Evolutionary conservation across 2,113 vertebrate species (phyloP), one percentile per base, ranked within the genome.

Genomic region (Guaruba guarouba): DNA sequence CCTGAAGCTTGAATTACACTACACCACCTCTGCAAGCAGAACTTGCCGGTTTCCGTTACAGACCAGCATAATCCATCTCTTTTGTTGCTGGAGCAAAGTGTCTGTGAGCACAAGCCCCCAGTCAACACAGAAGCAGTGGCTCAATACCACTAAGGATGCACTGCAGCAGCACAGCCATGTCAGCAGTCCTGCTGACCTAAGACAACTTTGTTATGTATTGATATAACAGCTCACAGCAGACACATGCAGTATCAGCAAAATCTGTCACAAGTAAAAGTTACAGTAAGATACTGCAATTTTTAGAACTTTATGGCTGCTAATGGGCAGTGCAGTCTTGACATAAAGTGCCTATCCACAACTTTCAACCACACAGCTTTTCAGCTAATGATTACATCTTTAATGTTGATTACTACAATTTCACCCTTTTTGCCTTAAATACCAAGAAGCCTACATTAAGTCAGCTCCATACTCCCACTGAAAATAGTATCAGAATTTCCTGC

Each of bases 151-250:
- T 8, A 64, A 81, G 68, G 71, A 51, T 61, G 61, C 68, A 83
- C 64, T 61, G 75, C 93, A 92, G 79, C 63, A 71, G 75, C 3
- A 67, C n/a, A 74, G 79, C 82, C 54, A 31, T 7, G 66, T 52
- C 82, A 96, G 93, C 88, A 94, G 66, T 76, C 59, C 44, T 39
- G 91, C 86, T 86, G 64, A 93, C 83, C 88, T 17, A 74, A 75
- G 68, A 64, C 55, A 82, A 51, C 48, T 81, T 17, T 13, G 23
- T 61, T 33, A 79, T 9, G 10, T 10, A 84, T 43, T 28, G 35
- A 82, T 41, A 2, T 2, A 78, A 66, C 7, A 62, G 77, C 77
- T 75, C 66, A 39, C 39, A 74, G 64, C 0, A 64, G n/a, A 88
- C n/a, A 91, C 1, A 3, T 7, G 77, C 89, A 79, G 27, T 2